Conservation (phyloP, 2,113 vertebrate species). For the Ceuthmochares aereus region DNA sequence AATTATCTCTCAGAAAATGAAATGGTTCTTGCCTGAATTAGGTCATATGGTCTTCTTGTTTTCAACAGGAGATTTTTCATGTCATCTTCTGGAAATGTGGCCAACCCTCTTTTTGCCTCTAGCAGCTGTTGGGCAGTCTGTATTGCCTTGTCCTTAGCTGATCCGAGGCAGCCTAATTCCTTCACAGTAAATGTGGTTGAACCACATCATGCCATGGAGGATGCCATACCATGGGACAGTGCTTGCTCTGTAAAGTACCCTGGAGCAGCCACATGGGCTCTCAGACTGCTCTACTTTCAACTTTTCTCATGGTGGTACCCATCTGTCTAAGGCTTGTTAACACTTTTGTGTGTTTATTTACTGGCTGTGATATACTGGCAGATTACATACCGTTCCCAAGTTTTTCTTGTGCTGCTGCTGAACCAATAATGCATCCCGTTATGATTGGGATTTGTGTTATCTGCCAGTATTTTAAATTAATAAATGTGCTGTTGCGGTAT, state of each 20-base stretch:
- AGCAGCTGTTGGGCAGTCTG: not conserved
- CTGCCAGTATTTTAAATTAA: not conserved
- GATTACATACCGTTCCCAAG: accelerated
- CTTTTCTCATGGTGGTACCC: not conserved
- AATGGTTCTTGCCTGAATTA: not conserved
- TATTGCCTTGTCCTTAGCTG: not conserved
- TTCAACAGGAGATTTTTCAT: not conserved
- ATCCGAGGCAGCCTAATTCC: not conserved
- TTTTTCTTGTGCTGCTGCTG: not conserved
- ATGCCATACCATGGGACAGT: not conserved
- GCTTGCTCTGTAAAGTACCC: not conserved
- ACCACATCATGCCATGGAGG: accelerated
- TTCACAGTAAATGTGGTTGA: not conserved
- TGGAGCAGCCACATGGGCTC: not conserved
- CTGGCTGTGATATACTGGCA: not conserved
- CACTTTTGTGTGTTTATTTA: not conserved
- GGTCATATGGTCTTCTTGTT: not conserved
- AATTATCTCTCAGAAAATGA: not conserved
- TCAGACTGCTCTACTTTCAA: not conserved
- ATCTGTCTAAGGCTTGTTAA: not conserved
- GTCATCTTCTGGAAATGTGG: not conserved
- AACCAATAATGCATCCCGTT: not conserved
- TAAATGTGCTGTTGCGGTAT: not conserved
- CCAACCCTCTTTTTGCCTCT: not conserved
- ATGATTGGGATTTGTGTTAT: not conserved